Evolutionary conservation across 2,113 vertebrate genomes (phyloP).

Genomic region (Agapornis roseicollis): DNA sequence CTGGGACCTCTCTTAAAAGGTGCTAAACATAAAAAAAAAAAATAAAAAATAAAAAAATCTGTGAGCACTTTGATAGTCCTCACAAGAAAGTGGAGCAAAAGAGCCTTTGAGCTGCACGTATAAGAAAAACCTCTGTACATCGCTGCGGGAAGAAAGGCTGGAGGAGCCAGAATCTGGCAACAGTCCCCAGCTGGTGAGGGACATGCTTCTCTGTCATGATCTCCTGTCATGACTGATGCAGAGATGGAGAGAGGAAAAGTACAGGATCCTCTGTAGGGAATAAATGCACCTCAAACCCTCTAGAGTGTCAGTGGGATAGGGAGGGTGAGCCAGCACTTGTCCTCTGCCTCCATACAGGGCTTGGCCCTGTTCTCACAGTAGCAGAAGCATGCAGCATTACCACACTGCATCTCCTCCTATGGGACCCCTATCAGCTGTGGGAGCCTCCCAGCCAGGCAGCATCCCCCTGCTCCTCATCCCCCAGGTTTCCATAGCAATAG

Average conservation of each 20-base stretch:
- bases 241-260: not conserved
- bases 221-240: slow-evolving; percentile 7
- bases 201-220: slow-evolving; percentile 15
- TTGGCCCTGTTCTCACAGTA: not conserved
- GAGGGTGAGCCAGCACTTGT: rapidly evolving
- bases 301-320: not conserved
- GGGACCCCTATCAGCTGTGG: not conserved
- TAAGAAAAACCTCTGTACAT: slow-evolving; percentile 18
- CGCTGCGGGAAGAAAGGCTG: not conserved
- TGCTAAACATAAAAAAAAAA: not conserved
- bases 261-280: not conserved
- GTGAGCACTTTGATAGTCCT: not conserved
- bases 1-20: slow-evolving; percentile 33
- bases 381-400: not conserved
- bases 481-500: slow-evolving; percentile 45
- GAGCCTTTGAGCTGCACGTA: slow-evolving; percentile 14
- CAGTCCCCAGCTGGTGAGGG: slow-evolving; percentile 4
- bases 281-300: not conserved
- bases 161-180: not conserved
- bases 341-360: not conserved
- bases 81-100: slow-evolving; percentile 32
- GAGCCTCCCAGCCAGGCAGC: not conserved
- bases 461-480: not conserved
- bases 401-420: not conserved
- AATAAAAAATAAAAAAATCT: not conserved